Evolutionary conservation across 2,113 vertebrate genomes (phyloP), one percentile per base, ranked within the genome.

Genomic region (Megatriorchis doriae): DNA sequence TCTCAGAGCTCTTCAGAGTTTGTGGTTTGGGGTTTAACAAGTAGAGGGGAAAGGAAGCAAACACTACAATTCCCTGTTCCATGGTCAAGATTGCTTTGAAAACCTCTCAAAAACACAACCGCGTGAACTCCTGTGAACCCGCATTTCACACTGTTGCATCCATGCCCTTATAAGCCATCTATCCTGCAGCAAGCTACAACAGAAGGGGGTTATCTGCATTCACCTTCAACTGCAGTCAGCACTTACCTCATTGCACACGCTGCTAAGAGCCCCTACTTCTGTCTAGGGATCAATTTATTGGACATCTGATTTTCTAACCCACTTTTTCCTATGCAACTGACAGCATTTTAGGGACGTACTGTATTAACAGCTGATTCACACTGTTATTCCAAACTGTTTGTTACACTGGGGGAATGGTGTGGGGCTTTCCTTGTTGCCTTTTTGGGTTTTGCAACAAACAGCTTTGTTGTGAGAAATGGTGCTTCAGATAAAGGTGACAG

Each of bases 251-350:
- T 19, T 36, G 53, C 29, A 34, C 1, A 0, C 2, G 1, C 52
- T 48, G 45, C 53, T 14, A 56, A 61, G 38, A 87, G 58, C 31
- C 32, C 34, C 63, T n/a, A 5, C 14, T 66, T 61, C 74, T 72
- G 43, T 23, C 61, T 32, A 71, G 26, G 50, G 40, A 88, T 88
- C 68, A 63, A 74, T 72, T 63, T 67, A 86, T 25, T 50, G 36
- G 50, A 88, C 25, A 68, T 48, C 17, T 79, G 53, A 91, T 81
- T 95, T 90, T 84, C 68, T 87, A 87, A 79, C 17, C 45, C 31
- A 61, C 50, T 50, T 92, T 53, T 78, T 80, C n/a, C 75, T 47
- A 5, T 16, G 80, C 22, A 74, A 10, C 42, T 55, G 36, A 36
- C 52, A 72, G 47, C 31, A 58, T n/a, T 85, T 50, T 61, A 52